Conservation (phyloP, 2,888 invertebrate species). For the Lasioglossum leucozonium region DNA sequence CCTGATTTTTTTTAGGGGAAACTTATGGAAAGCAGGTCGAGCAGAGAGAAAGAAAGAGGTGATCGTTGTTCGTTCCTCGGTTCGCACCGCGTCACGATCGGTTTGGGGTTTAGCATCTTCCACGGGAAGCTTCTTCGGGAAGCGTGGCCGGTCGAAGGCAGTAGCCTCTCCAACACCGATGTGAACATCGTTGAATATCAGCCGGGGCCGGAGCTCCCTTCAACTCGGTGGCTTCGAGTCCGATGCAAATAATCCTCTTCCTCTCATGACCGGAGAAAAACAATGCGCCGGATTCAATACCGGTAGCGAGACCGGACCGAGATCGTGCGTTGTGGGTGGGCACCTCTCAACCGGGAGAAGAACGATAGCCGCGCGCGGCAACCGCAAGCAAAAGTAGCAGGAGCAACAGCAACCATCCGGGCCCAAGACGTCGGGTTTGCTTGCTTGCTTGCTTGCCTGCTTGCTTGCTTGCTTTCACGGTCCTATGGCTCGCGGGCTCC, state of each 20-base stretch:
- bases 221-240: slow-evolving; percentile 61
- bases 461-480: slow-evolving; percentile 70
- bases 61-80: not conserved
- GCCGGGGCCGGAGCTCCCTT: slow-evolving; percentile 54
- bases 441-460: not conserved
- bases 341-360: slow-evolving; percentile 73
- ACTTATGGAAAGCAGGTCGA: not conserved
- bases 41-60: not conserved
- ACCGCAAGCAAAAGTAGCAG: slow-evolving; percentile 67
- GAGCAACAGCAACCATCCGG: slow-evolving; percentile 52
- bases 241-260: slow-evolving; percentile 82
- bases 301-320: slow-evolving; percentile 81
- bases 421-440: slow-evolving; percentile 17
- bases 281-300: slow-evolving; percentile 84
- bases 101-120: slow-evolving; percentile 1
- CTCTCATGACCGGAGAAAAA: slow-evolving; percentile 82
- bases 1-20: not conserved
- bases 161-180: slow-evolving; percentile 35
- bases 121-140: slow-evolving; percentile 2
- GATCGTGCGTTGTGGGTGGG: slow-evolving; percentile 85
- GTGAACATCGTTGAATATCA: slow-evolving; percentile 56
- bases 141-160: slow-evolving; percentile 25
- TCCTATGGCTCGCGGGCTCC: slow-evolving; percentile 72
- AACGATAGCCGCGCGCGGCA: slow-evolving; percentile 74
- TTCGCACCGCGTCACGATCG: slow-evolving; percentile 29